Evolutionary conservation across 2,888 invertebrate genomes (phyloP).

Genomic region (Hermaeophaga mercurialis): DNA sequence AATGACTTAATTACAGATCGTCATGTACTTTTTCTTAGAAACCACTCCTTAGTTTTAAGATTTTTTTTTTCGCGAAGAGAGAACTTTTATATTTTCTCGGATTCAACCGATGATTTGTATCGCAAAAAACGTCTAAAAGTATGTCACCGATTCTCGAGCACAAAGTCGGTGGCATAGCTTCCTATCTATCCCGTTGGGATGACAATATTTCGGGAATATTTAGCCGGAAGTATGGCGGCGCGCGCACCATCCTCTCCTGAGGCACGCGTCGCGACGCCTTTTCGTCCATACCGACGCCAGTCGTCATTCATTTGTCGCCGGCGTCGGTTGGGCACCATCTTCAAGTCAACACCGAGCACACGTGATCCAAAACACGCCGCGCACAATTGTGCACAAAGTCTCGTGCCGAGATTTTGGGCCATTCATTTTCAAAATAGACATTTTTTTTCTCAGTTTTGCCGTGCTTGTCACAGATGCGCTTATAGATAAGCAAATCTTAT

Average conservation of each 20-base stretch:
- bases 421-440: slow-evolving; percentile 2
- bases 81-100: neutral
- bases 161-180: slow-evolving; percentile 31
- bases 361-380: slow-evolving; percentile 30
- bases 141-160: slow-evolving; percentile 33
- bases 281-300: slow-evolving; percentile 52
- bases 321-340: slow-evolving; percentile 48
- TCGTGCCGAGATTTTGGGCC: slow-evolving; percentile 18
- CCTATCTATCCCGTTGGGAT: slow-evolving; percentile 30
- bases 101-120: neutral
- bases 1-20: no score
- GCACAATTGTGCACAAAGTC: slow-evolving; percentile 12
- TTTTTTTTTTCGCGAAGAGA: no score
- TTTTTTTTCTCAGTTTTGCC: no score
- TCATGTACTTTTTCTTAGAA: no score
- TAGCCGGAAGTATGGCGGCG: slow-evolving; percentile 61
- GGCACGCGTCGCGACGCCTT: slow-evolving; percentile 58
- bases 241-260: slow-evolving; percentile 59
- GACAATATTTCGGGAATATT: slow-evolving; percentile 38
- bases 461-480: neutral
- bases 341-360: slow-evolving; percentile 40
- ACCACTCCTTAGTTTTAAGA: no score
- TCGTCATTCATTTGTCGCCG: slow-evolving; percentile 51
- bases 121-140: slow-evolving; percentile 23
- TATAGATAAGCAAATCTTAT: neutral